phyloP scores from a whole-genome alignment of 2,797 vertebrate species.

The Bufotes viridis region DNA sequence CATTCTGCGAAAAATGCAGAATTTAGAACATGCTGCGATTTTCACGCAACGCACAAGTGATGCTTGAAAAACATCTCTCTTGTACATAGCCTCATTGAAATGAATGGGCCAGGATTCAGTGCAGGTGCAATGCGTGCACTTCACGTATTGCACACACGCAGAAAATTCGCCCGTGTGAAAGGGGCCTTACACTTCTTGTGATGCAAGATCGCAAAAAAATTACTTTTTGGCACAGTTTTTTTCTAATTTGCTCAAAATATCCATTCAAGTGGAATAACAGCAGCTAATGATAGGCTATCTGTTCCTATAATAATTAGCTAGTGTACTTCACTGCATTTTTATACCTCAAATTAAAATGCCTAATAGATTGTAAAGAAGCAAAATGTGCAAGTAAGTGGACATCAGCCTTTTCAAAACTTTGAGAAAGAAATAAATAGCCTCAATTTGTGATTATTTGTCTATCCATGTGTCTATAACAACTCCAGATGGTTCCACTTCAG shows the following conservation, averaged over 20 bases:
- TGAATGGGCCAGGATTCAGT: too few species aligned
- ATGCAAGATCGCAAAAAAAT: too few species aligned
- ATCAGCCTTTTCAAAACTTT: slow-evolving; percentile 9
- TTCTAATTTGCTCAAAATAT: slow-evolving; percentile 46
- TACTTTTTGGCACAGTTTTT: too few species aligned
- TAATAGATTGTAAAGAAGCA: slow-evolving; percentile 23
- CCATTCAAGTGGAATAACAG: slow-evolving; percentile 36
- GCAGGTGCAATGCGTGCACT: too few species aligned
- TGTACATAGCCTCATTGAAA: too few species aligned
- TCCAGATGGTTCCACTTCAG: slow-evolving; percentile 27
- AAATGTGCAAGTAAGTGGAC: slow-evolving; percentile 7
- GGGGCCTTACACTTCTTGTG: too few species aligned
- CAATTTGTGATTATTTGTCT: slow-evolving; percentile 9
- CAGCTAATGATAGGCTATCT: slow-evolving; percentile 32
- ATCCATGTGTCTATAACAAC: slow-evolving; percentile 27
- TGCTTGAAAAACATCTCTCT: too few species aligned
- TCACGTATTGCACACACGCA: too few species aligned
- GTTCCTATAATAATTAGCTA: slow-evolving; percentile 30
- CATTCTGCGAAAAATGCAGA: too few species aligned
- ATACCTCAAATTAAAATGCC: not conserved
- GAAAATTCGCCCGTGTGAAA: too few species aligned
- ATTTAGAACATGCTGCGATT: too few species aligned
- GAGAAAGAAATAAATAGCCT: not conserved
- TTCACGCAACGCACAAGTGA: too few species aligned
- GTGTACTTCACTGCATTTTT: slow-evolving; percentile 6